Base-by-base conservation (phyloP, 2,113 vertebrate species). In the Periophthalmodon schlosseri region DNA sequence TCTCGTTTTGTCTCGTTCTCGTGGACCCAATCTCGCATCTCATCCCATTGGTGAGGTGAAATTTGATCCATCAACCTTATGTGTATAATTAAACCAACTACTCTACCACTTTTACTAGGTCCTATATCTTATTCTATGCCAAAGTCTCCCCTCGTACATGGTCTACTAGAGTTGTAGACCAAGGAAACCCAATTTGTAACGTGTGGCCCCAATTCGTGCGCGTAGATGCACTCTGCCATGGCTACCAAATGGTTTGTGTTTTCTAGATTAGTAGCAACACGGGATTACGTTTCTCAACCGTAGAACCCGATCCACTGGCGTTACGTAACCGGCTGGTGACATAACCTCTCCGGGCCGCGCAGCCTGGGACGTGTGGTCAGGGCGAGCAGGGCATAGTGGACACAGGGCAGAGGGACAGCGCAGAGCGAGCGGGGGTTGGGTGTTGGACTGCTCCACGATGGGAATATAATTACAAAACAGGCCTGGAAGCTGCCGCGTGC, bases 301-400 rank as follows among this genome's bases (percentile, higher is more conserved):
- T 82, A 90, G 87, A 87, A 86, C 88, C 81, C 81, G 86, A 91
- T 86, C 89, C 82, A 75, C 47, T 83, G 85, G 61, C 81, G 65
- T 93, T 92, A 88, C 92, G 84, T 90, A 93, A 93, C 69, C 83
- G 72, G 77, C 24, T 83, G 85, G 86, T 92, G 92, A 93, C 89
- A 92, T 93, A 93, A 93, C 85, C 77, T 65, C 69, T 63, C 76
- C 82, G 72, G 81, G 76, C 84, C 15, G 81, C 75, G 80, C 18
- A 76, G 85, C 83, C 86, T 78, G n/a, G 86, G 46, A 74, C 73
- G 79, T 70, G 75, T 82, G 54, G 82, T 60, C 63, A 24, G 77
- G 46, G 84, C 68, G 76, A 63, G n/a, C 68, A 8, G 1, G 20
- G 39, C 39, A 73, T n/a, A 28, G 28, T 21, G 24, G 15, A 54